Evolutionary conservation across 2,888 invertebrate genomes (phyloP).

Genomic region (Dasypogon diadema): DNA sequence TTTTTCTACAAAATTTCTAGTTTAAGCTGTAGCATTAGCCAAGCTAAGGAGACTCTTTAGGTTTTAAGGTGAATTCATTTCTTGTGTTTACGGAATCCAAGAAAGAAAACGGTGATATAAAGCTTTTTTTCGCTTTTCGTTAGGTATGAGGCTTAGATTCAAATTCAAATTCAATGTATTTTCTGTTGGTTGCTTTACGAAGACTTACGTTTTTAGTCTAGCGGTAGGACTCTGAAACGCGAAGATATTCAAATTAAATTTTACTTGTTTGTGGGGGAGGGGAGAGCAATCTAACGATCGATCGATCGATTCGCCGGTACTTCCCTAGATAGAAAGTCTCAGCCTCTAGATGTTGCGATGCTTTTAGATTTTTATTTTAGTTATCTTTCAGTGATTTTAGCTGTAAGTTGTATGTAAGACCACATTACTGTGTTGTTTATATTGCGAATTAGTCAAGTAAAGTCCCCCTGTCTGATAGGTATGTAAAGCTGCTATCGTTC

Average conservation of each 20-base stretch:
- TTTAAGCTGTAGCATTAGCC: slow-evolving; percentile 31
- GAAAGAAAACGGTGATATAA: slow-evolving; percentile 44
- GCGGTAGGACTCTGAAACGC: background rate
- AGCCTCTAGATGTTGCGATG: slow-evolving; percentile 27
- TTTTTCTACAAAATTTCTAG: slow-evolving; percentile 51
- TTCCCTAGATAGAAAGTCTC: slow-evolving; percentile 20
- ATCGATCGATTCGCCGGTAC: background rate
- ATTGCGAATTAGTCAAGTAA: background rate
- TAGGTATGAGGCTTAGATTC: slow-evolving; percentile 30
- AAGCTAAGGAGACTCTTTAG: slow-evolving; percentile 46
- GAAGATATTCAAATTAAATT: background rate
- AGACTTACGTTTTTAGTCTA: background rate
- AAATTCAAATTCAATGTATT: slow-evolving; percentile 11
- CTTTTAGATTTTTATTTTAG: slow-evolving; percentile 38
- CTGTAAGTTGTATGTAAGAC: slow-evolving; percentile 29
- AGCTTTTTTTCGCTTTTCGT: slow-evolving; percentile 37
- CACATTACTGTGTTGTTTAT: slow-evolving; percentile 35
- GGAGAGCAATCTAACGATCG: background rate
- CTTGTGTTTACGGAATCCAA: slow-evolving; percentile 34
- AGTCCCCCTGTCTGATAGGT: background rate
- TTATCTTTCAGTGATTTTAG: slow-evolving; percentile 43
- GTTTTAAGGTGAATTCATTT: slow-evolving; percentile 15
- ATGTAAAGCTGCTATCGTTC: background rate
- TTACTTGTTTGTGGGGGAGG: no score
- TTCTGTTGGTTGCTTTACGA: slow-evolving; percentile 8